Conservation (phyloP, 2,888 invertebrate genomes). For the Pyrrhosoma nymphula region DNA sequence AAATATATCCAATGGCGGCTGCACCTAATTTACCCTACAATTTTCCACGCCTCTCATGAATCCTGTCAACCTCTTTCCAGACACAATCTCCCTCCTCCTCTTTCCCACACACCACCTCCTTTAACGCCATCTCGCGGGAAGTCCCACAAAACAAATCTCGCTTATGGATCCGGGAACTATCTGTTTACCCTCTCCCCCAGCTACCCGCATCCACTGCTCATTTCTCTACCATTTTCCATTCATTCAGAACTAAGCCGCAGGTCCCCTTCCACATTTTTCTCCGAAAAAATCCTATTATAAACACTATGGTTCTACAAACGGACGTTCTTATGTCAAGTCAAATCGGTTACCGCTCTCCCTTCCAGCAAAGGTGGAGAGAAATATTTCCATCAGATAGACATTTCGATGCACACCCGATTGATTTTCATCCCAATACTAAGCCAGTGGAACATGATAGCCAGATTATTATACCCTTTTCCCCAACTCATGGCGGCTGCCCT, state of each 20-base stretch:
- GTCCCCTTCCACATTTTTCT: no score
- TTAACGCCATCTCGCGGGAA: no score
- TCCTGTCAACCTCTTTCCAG: not conserved
- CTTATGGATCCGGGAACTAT: not conserved
- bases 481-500: no score
- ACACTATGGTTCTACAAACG: not conserved
- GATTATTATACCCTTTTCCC: no score
- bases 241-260: not conserved
- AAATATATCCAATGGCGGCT: no score
- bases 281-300: not conserved
- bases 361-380: not conserved
- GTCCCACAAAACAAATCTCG: no score
- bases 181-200: not conserved
- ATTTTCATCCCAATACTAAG: no score
- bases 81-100: not conserved
- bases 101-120: not conserved
- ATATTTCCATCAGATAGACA: no score
- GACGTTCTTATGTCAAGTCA: not conserved
- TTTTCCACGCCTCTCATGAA: not conserved
- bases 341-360: not conserved
- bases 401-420: no score
- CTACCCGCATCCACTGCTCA: not conserved
- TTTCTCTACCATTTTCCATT: not conserved
- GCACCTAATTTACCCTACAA: no score
- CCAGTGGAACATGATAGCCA: no score